Evolutionary conservation across 2,888 invertebrate species (phyloP).

Genomic region (Himalopsyche kuldschensis): DNA sequence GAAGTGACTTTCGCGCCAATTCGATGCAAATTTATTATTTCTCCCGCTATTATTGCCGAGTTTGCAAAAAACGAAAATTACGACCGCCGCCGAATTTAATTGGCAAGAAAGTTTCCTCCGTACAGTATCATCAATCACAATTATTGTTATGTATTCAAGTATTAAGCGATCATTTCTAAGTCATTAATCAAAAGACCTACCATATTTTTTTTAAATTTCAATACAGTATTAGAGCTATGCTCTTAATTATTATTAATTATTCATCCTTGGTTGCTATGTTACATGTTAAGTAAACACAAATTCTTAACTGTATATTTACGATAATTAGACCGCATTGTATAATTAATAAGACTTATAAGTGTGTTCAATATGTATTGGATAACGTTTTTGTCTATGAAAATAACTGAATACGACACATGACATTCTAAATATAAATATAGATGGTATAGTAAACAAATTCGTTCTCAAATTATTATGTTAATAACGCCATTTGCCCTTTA

Average conservation of each 20-base stretch:
- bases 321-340: neutral
- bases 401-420: too few species aligned
- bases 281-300: neutral
- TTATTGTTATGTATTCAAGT: neutral
- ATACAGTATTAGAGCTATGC: neutral
- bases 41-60: neutral
- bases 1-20: neutral
- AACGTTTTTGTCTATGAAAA: too few species aligned
- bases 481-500: neutral
- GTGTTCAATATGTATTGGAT: too few species aligned
- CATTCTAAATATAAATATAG: too few species aligned
- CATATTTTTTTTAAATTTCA: neutral
- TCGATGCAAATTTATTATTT: neutral
- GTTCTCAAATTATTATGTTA: too few species aligned
- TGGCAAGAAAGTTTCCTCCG: neutral
- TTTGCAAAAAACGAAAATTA: neutral
- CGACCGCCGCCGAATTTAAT: neutral
- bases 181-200: neutral
- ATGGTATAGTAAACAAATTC: too few species aligned
- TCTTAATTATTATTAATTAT: neutral
- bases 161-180: neutral
- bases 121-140: neutral
- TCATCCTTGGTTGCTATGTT: neutral
- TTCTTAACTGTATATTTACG: neutral
- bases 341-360: too few species aligned